Base-by-base conservation (phyloP, 2,888 invertebrate species). In the Sinotaia quadrata region DNA sequence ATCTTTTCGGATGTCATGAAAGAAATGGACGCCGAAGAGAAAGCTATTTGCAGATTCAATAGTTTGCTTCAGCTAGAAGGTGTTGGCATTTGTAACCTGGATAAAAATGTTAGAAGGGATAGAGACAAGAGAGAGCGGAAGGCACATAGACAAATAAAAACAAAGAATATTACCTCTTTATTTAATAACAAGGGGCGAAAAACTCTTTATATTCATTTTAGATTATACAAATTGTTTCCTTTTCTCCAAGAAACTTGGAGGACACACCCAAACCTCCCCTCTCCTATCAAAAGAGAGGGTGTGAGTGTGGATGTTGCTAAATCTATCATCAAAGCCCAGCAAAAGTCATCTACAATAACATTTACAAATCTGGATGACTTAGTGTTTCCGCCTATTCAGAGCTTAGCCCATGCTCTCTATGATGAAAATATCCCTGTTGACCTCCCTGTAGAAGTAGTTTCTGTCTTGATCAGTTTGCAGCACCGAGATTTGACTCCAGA, bases 401-500 rank as follows among this genome's bases (percentile, higher is more conserved):
- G 79, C 66, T 73, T 81, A 33, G 72, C 74, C 7, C 79, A 81
- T 60, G 78, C 81, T 18, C 68, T 83, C 21, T 75, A 81, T 52
- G 54, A 41, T 33, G 62, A 72, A 24, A 71, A 75, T 37, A 75
- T 72, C 7, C 71, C 81, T 0, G 36, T 51, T 0, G 77, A 77
- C 33, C 34, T 83, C 12, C 77, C 78, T 8, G 49, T 52, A 1
- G 77, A 77, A 15, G 57, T 85, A 2, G 71, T 84, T 2, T 81
- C 77, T 34, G 65, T 84, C 34, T 72, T 87, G 12, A 83, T 86
- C 15, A 76, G 57, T 24, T 49, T 87, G 7, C 86, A 87, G 65
- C 83, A 87, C 66, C 73, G 87, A n/a, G 87, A 87, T 1, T 66
- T 87, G n/a, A 84, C 84, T 5, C 87, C 87, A 0, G 86, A 87